These are phyloP conservation scores for Platerodrilus igneus DNA, from an alignment of 2,888 invertebrate genomes.

Conservation along the genomic window DNA sequence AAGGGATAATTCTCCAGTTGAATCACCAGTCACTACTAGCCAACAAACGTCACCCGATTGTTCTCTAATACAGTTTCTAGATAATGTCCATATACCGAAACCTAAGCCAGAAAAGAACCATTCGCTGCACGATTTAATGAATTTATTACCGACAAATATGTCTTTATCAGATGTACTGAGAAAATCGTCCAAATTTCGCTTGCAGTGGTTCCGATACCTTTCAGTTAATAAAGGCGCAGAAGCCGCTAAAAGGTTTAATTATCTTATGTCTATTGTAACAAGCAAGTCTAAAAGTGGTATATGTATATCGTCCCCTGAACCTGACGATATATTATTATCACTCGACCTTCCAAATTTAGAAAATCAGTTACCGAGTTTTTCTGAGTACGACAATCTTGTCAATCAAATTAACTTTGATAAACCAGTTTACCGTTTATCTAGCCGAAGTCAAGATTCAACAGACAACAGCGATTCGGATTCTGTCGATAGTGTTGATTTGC, in stretches of 20 bases:
- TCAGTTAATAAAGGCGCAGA: constrained; percentile 54
- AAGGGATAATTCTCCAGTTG: too few relatives aligned
- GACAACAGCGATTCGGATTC: too few relatives aligned
- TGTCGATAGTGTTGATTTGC: too few relatives aligned
- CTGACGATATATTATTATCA: too few relatives aligned
- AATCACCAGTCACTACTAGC: too few relatives aligned
- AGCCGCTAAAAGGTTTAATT: constrained; percentile 54
- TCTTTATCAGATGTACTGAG: constrained; percentile 55
- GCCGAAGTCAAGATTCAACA: too few relatives aligned
- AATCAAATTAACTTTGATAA: constrained; percentile 43
- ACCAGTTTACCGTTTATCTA: too few relatives aligned
- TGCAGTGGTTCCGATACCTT: constrained; percentile 54
- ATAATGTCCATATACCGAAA: constrained; percentile 55
- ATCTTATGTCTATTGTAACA: constrained; percentile 34
- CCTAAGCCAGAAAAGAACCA: constrained; percentile 24
- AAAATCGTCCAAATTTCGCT: constrained; percentile 45
- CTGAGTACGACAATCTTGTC: constrained; percentile 42
- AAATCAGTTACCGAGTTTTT: constrained; percentile 38
- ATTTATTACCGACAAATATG: constrained; percentile 54
- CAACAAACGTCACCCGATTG: constrained; percentile 43
- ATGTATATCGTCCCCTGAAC: too few relatives aligned
- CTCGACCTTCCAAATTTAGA: constrained; percentile 13
- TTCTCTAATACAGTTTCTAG: constrained; percentile 54
- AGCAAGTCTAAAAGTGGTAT: too few relatives aligned
- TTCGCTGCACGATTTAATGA: constrained; percentile 39